Evolutionary conservation across 2,113 vertebrate species (phyloP), one percentile per base, ranked within the genome.

Genomic region (Felis chaus): DNA sequence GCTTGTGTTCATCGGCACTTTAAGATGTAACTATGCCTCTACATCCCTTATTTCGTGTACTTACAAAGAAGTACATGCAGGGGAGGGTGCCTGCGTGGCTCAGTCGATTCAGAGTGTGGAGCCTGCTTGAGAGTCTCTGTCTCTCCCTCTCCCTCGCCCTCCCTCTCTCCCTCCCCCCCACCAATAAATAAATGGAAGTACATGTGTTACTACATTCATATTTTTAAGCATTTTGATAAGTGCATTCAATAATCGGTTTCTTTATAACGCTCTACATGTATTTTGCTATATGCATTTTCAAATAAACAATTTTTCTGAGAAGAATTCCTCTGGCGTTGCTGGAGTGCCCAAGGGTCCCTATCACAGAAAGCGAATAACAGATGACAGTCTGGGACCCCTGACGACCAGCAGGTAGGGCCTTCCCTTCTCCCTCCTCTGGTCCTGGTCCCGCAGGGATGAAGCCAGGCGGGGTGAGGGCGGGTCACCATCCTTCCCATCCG

Each of bases 401-500:
- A 71, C 15, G 11, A 27, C 21, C 33, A 5, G 45, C 39, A 8
- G 41, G 50, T 13, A 3, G 0, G 18, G 81, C 16, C 12, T 33
- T 55, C 63, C 31, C 36, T 29, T 15, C 48, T n/a, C 57, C 18
- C 0, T 19, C 11, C 21, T 73, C 63, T 10, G 16, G 1, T 41
- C 45, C 18, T 61, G 25, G 33, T 19, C 7, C 50, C 48, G 48
- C 2, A 0, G 4, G 18, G 3, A 1, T 16, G 31, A 36, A 7
- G 21, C 16, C 21, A 83, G 50, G 78, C 0, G 1, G 14, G 29
- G 6, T 1, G 21, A n/a, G 7, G 25, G 6, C 36, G 13, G 12
- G 2, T 5, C 19, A 25, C 29, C 15, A 29, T 39, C 18, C 69
- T 78, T 69, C 71, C 3, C 5, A 10, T 41, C 11, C 3, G 16